These are phyloP conservation scores for Myotis vivesi DNA, from an alignment of 2,797 vertebrate species.

Conservation along the genomic window DNA sequence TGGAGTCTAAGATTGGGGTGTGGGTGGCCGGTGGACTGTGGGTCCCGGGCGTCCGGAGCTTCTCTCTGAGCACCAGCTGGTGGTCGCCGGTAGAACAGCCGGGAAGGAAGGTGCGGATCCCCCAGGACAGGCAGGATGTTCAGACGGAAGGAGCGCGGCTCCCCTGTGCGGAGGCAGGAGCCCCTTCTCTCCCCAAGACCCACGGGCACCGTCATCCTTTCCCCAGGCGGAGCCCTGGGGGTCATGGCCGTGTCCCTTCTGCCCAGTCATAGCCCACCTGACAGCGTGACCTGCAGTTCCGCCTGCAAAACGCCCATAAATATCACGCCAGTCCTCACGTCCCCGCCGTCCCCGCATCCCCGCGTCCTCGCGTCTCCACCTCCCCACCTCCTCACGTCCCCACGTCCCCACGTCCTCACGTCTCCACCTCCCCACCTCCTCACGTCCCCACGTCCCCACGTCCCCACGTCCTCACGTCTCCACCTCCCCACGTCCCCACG, in stretches of 20 bases:
- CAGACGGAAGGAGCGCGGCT: neutral
- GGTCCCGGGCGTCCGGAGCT: neutral
- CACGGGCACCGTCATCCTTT: neutral
- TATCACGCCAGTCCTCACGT: too few species aligned
- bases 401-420: too few species aligned
- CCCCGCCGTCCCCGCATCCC: too few species aligned
- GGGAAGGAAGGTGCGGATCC: rapidly evolving
- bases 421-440: too few species aligned
- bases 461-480: too few species aligned
- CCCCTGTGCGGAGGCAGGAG: neutral
- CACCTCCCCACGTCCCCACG: too few species aligned
- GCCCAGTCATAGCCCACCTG: neutral
- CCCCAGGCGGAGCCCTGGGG: neutral
- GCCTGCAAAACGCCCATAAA: neutral
- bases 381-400: rapidly evolving
- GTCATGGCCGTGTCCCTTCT: neutral
- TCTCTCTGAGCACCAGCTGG: neutral
- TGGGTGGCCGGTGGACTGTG: neutral
- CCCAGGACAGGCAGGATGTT: neutral
- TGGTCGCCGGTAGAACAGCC: rapidly evolving
- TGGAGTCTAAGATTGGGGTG: too few species aligned
- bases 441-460: too few species aligned
- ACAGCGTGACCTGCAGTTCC: neutral
- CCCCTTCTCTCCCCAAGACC: neutral
- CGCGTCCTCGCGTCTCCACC: too few species aligned